These are phyloP conservation scores for Thysanoteuthis rhombus DNA, from an alignment of 2,888 invertebrate species.

Conservation along the genomic window DNA sequence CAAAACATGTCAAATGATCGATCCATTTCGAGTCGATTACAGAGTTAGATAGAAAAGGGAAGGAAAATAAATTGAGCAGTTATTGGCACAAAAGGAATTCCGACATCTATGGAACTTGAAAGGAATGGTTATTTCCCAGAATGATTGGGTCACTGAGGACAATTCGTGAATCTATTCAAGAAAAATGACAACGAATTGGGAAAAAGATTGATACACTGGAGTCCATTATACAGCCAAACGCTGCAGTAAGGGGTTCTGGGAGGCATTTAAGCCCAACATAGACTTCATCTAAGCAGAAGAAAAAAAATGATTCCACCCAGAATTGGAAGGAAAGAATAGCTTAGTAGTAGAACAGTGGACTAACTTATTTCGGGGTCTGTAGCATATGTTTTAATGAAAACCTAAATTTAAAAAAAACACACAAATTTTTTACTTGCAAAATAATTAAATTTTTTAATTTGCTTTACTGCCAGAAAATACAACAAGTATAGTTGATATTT, in stretches of 20 bases:
- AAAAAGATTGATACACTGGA: neutral
- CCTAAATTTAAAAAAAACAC: too few species aligned
- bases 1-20: neutral
- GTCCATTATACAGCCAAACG: neutral
- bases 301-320: neutral
- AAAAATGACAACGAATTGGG: neutral
- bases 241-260: neutral
- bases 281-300: neutral
- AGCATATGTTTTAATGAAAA: too few species aligned
- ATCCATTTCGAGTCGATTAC: neutral
- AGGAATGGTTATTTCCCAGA: neutral
- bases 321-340: too few species aligned
- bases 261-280: neutral
- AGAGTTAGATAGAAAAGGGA: neutral
- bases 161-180: neutral
- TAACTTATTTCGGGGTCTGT: too few species aligned
- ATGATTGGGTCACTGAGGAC: neutral
- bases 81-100: neutral
- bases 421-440: too few species aligned
- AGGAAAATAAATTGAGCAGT: neutral
- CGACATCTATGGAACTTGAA: neutral
- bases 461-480: too few species aligned
- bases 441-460: too few species aligned
- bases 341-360: too few species aligned
- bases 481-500: too few species aligned